Conservation (phyloP, 2,888 invertebrate species). For the Anoplius nigerrimus region DNA sequence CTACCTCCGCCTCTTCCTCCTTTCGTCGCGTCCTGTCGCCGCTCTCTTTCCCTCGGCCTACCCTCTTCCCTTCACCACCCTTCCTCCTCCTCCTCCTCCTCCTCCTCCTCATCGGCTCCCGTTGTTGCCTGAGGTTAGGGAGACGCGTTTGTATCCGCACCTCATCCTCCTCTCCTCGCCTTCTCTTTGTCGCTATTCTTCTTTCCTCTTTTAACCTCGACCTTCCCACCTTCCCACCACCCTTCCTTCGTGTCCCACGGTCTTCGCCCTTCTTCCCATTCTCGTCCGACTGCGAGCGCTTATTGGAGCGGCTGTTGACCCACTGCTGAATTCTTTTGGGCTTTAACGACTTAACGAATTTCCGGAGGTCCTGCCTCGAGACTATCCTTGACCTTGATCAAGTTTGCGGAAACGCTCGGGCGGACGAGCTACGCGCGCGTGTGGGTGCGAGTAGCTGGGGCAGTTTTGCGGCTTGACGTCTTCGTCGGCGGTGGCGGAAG, state of each 20-base stretch:
- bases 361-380: conserved; percentile 4
- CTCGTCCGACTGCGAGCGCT: conserved; percentile 14
- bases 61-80: conserved; percentile 5
- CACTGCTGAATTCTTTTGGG: conserved; percentile 26
- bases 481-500: too few relatives aligned
- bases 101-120: conserved; percentile 36
- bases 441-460: too few relatives aligned
- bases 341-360: conserved; percentile 35
- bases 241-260: conserved; percentile 3
- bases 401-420: neutral
- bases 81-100: conserved; percentile 34
- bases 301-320: conserved; percentile 1
- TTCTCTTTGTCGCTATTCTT: conserved; percentile 35
- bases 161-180: conserved; percentile 21
- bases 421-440: too few relatives aligned
- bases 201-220: conserved; percentile 30
- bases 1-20: neutral
- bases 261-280: neutral
- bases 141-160: conserved; percentile 57
- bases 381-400: conserved; percentile 28
- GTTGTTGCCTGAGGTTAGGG: conserved; percentile 70
- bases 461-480: too few relatives aligned
- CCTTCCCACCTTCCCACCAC: conserved; percentile 3
- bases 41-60: conserved; percentile 23
- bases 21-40: conserved; percentile 5